Evolutionary conservation across 2,888 invertebrate species (phyloP).

Genomic region (Notodromas monacha): DNA sequence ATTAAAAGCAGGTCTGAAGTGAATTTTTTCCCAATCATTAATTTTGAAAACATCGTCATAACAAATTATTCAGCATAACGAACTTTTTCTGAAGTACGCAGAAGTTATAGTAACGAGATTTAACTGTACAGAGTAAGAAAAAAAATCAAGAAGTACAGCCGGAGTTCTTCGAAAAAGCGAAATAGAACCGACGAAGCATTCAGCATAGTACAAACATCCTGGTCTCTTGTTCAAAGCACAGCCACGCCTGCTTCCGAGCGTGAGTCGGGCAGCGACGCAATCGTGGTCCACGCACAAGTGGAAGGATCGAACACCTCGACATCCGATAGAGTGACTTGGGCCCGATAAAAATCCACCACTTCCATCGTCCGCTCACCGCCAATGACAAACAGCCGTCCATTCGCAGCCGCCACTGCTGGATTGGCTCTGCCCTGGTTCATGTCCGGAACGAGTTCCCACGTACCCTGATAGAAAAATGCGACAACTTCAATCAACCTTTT

Average conservation of each 20-base stretch:
- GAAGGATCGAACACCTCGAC: conserved; percentile 56
- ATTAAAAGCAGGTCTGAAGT: too few species aligned
- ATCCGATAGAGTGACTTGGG: conserved; percentile 38
- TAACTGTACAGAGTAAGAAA: too few species aligned
- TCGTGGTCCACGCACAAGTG: conserved; percentile 37
- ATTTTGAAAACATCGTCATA: too few species aligned
- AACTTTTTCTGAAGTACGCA: too few species aligned
- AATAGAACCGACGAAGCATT: too few species aligned
- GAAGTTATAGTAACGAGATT: too few species aligned
- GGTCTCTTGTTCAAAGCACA: conserved; percentile 27
- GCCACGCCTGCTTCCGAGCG: conserved; percentile 60
- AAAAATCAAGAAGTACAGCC: too few species aligned
- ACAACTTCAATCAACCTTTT: too few species aligned
- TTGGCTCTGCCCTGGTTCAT: conserved; percentile 41
- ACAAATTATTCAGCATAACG: too few species aligned
- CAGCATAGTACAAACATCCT: too few species aligned
- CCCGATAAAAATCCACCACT: conserved; percentile 39
- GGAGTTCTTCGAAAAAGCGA: too few species aligned
- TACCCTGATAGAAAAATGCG: conserved; percentile 23
- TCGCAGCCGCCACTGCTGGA: conserved; percentile 50
- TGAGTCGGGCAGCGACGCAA: conserved; percentile 42
- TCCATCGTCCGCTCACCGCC: conserved; percentile 52
- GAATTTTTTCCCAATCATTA: too few species aligned
- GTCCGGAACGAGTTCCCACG: conserved; percentile 40
- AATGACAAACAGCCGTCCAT: conserved; percentile 45